Evolutionary conservation across 2,797 vertebrate genomes (phyloP).

Genomic region (Sebastes minor): DNA sequence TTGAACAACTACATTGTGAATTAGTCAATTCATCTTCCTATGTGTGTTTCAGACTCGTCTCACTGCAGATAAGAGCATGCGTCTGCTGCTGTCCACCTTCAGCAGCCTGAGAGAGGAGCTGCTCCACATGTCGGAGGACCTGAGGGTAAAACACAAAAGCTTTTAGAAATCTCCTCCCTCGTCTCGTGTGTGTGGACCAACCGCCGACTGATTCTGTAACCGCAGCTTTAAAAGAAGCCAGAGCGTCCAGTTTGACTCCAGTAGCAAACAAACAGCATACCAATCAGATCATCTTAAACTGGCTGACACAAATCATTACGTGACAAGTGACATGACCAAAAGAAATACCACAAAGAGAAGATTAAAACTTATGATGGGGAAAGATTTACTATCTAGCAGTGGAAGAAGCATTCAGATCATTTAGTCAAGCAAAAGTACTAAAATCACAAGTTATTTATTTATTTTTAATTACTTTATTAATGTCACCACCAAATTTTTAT

Average conservation of each 20-base stretch:
- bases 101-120: conserved; percentile 92
- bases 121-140: conserved; percentile 90
- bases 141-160: conserved; percentile 78
- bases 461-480: rapidly evolving
- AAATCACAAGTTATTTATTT: background rate
- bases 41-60: conserved; percentile 84
- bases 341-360: background rate
- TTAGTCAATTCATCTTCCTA: too few relatives aligned
- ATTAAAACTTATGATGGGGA: rapidly evolving
- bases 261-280: background rate
- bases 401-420: background rate
- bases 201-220: background rate
- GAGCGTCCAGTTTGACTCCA: background rate
- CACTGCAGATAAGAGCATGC: conserved; percentile 92
- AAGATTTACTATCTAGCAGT: rapidly evolving
- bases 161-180: background rate
- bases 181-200: too few relatives aligned
- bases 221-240: background rate
- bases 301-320: background rate
- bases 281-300: background rate
- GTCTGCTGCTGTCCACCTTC: conserved; percentile 93
- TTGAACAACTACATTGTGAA: too few relatives aligned
- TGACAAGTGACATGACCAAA: background rate
- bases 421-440: background rate
- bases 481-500: too few relatives aligned